These are phyloP conservation scores for Rhaphigaster nebulosa DNA, from an alignment of 2,888 invertebrate species.

Conservation along the genomic window DNA sequence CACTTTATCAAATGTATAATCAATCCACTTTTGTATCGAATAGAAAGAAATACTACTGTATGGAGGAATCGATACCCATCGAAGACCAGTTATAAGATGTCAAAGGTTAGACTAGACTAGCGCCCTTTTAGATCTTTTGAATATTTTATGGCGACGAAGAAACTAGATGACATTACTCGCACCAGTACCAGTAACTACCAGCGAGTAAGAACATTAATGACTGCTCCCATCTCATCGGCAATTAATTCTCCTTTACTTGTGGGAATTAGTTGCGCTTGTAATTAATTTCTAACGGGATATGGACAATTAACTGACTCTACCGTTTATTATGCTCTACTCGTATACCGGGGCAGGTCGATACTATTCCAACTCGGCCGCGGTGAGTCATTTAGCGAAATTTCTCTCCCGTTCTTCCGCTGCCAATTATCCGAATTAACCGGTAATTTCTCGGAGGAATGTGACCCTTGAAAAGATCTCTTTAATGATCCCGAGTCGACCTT, in stretches of 20 bases:
- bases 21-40: not conserved
- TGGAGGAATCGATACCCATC: not conserved
- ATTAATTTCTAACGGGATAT: slow-evolving; percentile 8
- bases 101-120: not conserved
- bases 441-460: not conserved
- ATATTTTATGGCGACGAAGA: not conserved
- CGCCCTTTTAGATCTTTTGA: not conserved
- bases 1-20: not conserved
- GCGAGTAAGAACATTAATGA: not conserved
- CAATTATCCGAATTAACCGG: slow-evolving; percentile 34
- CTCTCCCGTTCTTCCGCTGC: not conserved
- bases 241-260: not conserved
- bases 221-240: not conserved
- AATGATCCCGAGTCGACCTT: not conserved
- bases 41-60: not conserved
- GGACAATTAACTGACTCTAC: not conserved
- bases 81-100: not conserved
- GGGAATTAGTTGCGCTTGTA: not conserved
- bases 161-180: not conserved
- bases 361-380: not conserved
- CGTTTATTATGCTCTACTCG: not conserved
- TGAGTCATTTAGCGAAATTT: not conserved
- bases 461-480: slow-evolving; percentile 24
- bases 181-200: no score
- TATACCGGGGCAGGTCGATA: not conserved